phyloP scores from a whole-genome alignment of 1,140 invertebrate genomes.

The Drosophila punjabiensis region DNA sequence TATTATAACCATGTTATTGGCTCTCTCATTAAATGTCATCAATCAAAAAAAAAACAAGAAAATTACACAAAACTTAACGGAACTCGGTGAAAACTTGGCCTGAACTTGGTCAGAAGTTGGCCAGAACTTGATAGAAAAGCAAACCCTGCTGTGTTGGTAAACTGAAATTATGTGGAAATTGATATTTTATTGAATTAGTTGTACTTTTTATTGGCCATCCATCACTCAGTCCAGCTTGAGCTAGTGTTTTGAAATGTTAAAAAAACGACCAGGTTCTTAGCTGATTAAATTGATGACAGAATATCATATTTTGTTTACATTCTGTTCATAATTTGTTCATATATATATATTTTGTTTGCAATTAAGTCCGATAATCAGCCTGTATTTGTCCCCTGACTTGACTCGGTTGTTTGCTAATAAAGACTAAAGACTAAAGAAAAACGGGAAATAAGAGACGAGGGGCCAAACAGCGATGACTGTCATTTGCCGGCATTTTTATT shows the following conservation, averaged over 20 bases:
- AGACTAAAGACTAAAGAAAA: not conserved
- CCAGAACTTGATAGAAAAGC: not conserved
- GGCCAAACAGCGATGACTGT: constrained; percentile 9
- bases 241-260: not conserved
- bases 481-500: constrained; percentile 25
- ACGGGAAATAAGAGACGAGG: not conserved
- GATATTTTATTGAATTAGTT: constrained; percentile 15
- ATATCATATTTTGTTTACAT: not conserved
- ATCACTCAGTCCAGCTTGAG: not conserved
- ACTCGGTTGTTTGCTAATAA: constrained; percentile 7
- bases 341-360: not conserved
- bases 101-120: not conserved
- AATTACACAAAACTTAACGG: not conserved
- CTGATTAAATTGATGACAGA: not conserved
- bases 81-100: not conserved
- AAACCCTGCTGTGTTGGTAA: not conserved
- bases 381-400: not conserved
- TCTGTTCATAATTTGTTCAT: not conserved
- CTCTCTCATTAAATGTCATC: not conserved
- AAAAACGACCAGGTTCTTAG: not conserved
- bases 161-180: not conserved
- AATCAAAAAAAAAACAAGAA: constrained; percentile 10
- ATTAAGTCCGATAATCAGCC: constrained; percentile 20
- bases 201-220: not conserved
- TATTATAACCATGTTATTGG: not conserved